A percentile compares a stretch with the other conserved stretches of the same genome.
Conservation (phyloP, 2,113 vertebrate genomes). For the Sinocyclocheilus grahami region DNA sequence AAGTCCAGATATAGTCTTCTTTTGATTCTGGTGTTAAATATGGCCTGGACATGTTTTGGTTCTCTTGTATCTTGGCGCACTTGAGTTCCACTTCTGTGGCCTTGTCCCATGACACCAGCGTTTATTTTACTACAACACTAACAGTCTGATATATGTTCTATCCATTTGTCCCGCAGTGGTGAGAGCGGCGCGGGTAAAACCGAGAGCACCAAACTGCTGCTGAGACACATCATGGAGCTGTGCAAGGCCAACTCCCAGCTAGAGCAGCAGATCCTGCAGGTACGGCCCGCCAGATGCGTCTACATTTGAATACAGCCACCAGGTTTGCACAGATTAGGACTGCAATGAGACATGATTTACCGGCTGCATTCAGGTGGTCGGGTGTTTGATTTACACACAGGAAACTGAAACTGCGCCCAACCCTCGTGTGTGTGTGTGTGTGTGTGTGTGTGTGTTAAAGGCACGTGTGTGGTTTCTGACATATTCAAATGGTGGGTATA, state of each 20-base stretch:
- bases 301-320: slow-evolving; percentile 45
- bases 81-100: not conserved
- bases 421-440: not conserved
- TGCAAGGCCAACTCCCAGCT: slow-evolving; percentile 75
- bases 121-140: not conserved
- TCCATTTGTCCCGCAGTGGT: slow-evolving; percentile 65
- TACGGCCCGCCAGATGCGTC: slow-evolving; percentile 39
- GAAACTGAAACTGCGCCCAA: not conserved
- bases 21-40: not conserved
- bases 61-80: not conserved
- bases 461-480: not conserved
- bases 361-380: not conserved
- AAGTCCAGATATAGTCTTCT: not conserved
- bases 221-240: slow-evolving; percentile 77
- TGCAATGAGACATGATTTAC: not conserved
- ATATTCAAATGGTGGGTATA: slow-evolving; percentile 16
- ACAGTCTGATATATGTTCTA: not conserved
- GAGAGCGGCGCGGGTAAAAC: slow-evolving; percentile 82
- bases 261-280: slow-evolving; percentile 80
- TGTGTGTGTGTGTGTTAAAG: not conserved
- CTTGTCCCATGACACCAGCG: not conserved
- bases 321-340: slow-evolving; percentile 35
- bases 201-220: slow-evolving; percentile 76
- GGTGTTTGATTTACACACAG: not conserved
- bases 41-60: not conserved